Evolutionary conservation across 2,888 invertebrate genomes (phyloP).

Genomic region (Acronicta leporina): DNA sequence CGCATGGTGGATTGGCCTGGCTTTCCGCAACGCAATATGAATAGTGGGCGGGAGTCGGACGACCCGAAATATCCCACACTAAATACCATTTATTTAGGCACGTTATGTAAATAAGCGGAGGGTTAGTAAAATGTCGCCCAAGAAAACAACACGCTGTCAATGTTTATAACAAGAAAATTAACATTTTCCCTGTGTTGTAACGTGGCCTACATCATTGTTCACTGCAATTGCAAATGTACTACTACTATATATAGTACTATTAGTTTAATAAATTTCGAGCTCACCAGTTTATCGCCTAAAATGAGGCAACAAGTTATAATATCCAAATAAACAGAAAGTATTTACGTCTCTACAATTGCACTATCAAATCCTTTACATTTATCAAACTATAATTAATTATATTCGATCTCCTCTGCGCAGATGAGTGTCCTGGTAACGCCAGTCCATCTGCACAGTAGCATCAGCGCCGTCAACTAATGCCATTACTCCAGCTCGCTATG

Average conservation of each 20-base stretch:
- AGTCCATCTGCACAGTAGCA: conserved; percentile 17
- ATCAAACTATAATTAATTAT: neutral
- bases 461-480: conserved; percentile 25
- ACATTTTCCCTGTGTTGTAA: too few relatives aligned
- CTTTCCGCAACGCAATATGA: conserved; percentile 13
- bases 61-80: neutral
- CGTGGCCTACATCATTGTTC: too few relatives aligned
- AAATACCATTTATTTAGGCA: neutral
- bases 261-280: too few relatives aligned
- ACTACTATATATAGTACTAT: too few relatives aligned
- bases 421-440: conserved; percentile 7
- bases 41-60: conserved; percentile 8
- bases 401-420: conserved; percentile 16
- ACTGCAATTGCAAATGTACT: too few relatives aligned
- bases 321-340: too few relatives aligned
- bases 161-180: too few relatives aligned
- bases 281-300: too few relatives aligned
- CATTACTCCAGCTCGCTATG: conserved; percentile 18
- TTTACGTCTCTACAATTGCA: neutral
- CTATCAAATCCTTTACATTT: neutral
- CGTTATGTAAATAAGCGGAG: neutral
- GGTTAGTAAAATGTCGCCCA: neutral
- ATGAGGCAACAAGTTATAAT: too few relatives aligned
- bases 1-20: too few relatives aligned
- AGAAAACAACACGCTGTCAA: neutral